Base-by-base conservation (phyloP, 2,113 vertebrate genomes). In the Oncorhynchus kisutch region DNA sequence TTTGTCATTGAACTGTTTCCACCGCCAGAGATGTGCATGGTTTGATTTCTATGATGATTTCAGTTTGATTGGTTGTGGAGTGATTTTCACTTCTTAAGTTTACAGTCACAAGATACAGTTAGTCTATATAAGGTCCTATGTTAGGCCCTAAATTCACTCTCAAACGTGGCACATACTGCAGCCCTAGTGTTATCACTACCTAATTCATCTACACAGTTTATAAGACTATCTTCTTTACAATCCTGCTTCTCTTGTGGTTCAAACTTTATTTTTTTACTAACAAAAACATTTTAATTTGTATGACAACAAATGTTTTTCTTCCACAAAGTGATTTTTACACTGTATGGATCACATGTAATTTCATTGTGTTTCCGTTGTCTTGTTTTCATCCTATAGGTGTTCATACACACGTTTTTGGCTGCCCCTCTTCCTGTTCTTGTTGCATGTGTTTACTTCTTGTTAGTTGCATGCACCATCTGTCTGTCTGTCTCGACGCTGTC, bases 401-500 rank as follows among this genome's bases (percentile, higher is more conserved):
- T 93, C 82, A 14, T 83, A 91, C 90, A 82, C 89, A 65, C 80
- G 87, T 93, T 80, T 90, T 75, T 95, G 91, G 88, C 87, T 95
- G 89, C 88, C 90, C 60, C 74, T 93, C 73, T 89, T 91, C 84
- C 85, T 94, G 80, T 91, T 95, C 87, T 74, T 94, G 69, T 79
- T 94, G 87, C 92, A 94, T 74, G 81, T 90, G 39, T 83, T 92
- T 70, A 89, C 87, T 25, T 81, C 83, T 25, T 90, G 73, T 82
- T 91, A 82, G 84, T 20, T 77, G 60, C 25, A 0, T 76, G 60
- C 72, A 1, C 76, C 25, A 22, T 27, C 64, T 22, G 27, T 62
- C 13, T 18, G 59, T 62, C 18, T 62, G 59, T 60, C 31, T 34
- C 5, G 5, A 1, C 9, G 11, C 13, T 9, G 48, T 49, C 48